These are phyloP conservation scores for Monochamus alternatus DNA, from an alignment of 2,888 invertebrate genomes.

Conservation along the genomic window DNA sequence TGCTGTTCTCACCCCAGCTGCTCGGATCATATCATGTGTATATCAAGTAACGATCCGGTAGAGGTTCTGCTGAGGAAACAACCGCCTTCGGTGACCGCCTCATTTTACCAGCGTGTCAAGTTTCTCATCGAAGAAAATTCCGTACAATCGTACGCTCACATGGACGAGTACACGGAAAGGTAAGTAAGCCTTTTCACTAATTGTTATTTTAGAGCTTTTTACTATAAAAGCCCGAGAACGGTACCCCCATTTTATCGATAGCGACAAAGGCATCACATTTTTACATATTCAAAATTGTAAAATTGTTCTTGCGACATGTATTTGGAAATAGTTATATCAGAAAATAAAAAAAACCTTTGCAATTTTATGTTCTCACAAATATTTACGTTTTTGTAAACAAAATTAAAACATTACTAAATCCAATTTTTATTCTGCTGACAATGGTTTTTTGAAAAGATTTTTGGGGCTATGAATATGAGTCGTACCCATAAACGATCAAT, in stretches of 20 bases:
- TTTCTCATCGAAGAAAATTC: constrained; percentile 99
- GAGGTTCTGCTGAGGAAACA: constrained; percentile 97
- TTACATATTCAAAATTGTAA: too few species aligned
- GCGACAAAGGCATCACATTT: background rate
- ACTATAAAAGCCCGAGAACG: constrained; percentile 31
- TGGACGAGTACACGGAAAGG: constrained; percentile 99
- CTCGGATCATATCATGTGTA: constrained; percentile 93
- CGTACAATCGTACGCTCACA: constrained; percentile 98
- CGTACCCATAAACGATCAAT: too few species aligned
- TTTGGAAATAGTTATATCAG: too few species aligned
- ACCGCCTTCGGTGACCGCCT: constrained; percentile 96
- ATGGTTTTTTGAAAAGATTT: too few species aligned
- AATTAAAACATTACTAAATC: too few species aligned
- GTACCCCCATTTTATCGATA: constrained; percentile 44
- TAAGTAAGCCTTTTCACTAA: constrained; percentile 74
- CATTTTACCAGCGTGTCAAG: constrained; percentile 97
- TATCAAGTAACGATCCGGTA: constrained; percentile 96
- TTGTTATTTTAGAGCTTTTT: constrained; percentile 46
- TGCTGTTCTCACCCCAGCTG: constrained; percentile 94
- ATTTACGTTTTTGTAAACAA: too few species aligned
- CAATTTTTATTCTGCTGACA: too few species aligned
- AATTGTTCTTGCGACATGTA: too few species aligned
- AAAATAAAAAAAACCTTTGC: too few species aligned
- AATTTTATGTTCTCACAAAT: too few species aligned
- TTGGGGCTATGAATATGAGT: too few species aligned